phyloP scores from a whole-genome alignment of 2,888 invertebrate genomes.

The Apodemia duryi region DNA sequence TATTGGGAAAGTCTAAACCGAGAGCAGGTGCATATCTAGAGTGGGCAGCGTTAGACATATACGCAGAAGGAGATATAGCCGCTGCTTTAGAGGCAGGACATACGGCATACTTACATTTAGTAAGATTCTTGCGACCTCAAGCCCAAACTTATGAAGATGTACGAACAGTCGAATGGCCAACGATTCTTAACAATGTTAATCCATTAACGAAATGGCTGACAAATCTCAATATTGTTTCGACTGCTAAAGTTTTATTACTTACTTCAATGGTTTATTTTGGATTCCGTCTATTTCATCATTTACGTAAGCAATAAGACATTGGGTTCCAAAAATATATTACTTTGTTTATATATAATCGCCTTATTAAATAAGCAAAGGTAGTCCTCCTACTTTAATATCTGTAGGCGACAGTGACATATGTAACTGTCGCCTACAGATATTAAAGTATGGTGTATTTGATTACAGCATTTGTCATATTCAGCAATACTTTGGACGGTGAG shows the following conservation, averaged over 20 bases:
- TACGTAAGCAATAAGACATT: neutral
- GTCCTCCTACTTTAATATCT: too few relatives aligned
- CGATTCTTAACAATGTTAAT: slow-evolving; percentile 35
- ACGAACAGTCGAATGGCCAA: slow-evolving; percentile 41
- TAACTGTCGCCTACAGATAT: too few relatives aligned
- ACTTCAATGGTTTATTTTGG: slow-evolving; percentile 41
- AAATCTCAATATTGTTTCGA: slow-evolving; percentile 43
- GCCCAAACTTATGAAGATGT: slow-evolving; percentile 60
- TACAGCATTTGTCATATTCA: too few relatives aligned
- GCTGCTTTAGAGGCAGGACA: slow-evolving; percentile 67
- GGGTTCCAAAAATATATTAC: slow-evolving; percentile 1
- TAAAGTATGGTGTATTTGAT: too few relatives aligned
- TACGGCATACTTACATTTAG: slow-evolving; percentile 53
- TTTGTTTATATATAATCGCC: too few relatives aligned
- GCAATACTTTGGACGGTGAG: too few relatives aligned
- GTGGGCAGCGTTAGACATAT: slow-evolving; percentile 68
- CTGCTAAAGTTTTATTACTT: slow-evolving; percentile 41
- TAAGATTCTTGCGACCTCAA: slow-evolving; percentile 60
- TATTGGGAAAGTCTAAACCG: slow-evolving; percentile 40
- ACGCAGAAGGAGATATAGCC: slow-evolving; percentile 63
- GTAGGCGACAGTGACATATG: too few relatives aligned
- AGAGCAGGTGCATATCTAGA: slow-evolving; percentile 57
- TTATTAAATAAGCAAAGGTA: too few relatives aligned
- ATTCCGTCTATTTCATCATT: slow-evolving; percentile 35
- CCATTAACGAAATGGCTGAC: slow-evolving; percentile 41